Percentiles rank a stretch among this genome's conserved stretches.
These are phyloP conservation scores for Cherax destructor DNA, from an alignment of 1,140 invertebrate species.

Conservation along the genomic window DNA sequence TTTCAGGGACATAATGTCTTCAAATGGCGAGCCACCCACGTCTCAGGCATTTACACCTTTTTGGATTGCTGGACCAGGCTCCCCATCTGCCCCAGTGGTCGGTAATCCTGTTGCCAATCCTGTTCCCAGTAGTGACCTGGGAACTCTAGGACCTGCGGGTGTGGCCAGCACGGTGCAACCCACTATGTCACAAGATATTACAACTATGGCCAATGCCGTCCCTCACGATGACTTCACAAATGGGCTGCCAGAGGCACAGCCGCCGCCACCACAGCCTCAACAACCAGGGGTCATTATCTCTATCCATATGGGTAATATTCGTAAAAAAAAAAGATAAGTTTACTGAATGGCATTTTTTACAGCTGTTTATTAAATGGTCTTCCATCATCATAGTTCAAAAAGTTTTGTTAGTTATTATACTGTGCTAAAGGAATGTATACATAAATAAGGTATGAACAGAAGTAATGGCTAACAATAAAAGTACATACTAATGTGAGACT, in stretches of 20 bases:
- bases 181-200: constrained; percentile 67
- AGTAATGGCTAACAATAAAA: no score
- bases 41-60: constrained; percentile 71
- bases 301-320: neutral
- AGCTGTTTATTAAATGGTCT: no score
- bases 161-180: constrained; percentile 52
- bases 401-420: no score
- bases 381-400: no score
- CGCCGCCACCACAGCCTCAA: constrained; percentile 13
- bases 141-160: constrained; percentile 44
- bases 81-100: constrained; percentile 68
- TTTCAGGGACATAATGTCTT: constrained; percentile 61
- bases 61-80: constrained; percentile 70
- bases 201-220: constrained; percentile 72
- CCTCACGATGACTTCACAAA: constrained; percentile 71
- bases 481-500: no score
- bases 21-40: constrained; percentile 66
- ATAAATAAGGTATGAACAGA: no score
- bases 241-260: constrained; percentile 42
- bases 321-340: no score
- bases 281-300: constrained; percentile 8
- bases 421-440: no score
- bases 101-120: constrained; percentile 72
- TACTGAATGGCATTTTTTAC: no score
- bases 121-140: constrained; percentile 63